Conservation (phyloP, 2,888 invertebrate genomes). For the Heteromyza rotundicornis region DNA sequence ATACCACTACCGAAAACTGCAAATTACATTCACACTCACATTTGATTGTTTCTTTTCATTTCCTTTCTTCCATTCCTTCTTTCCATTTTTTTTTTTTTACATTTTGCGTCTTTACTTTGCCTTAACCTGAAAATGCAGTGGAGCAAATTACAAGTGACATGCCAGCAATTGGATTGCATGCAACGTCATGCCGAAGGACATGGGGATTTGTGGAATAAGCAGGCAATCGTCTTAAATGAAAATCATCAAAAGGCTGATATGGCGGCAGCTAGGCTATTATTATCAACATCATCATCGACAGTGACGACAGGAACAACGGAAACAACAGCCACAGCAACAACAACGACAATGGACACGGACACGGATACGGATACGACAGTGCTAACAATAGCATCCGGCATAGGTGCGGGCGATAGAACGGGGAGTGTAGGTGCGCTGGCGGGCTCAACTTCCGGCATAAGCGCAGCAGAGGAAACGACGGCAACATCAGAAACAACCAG, state of each 20-base stretch:
- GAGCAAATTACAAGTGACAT: conserved; percentile 60
- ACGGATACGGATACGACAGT: conserved; percentile 32
- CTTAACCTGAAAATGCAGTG: conserved; percentile 43
- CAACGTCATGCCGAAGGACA: conserved; percentile 61
- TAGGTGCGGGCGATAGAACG: conserved; percentile 22
- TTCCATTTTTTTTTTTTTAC: conserved; percentile 26
- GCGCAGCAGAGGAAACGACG: conserved; percentile 23
- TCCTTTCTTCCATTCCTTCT: not conserved
- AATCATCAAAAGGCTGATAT: conserved; percentile 42
- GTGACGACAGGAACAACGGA: conserved; percentile 32
- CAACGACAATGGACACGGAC: conserved; percentile 24
- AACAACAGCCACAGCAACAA: conserved; percentile 22
- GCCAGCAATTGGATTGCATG: conserved; percentile 63
- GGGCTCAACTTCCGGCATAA: conserved; percentile 28
- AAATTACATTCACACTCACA: no score
- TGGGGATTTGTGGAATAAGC: conserved; percentile 62
- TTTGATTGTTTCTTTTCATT: not conserved
- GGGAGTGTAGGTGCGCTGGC: conserved; percentile 9
- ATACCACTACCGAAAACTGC: no score
- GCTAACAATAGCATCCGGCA: conserved; percentile 26
- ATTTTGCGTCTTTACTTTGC: conserved; percentile 37
- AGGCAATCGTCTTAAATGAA: conserved; percentile 60
- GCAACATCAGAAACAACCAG: conserved; percentile 20
- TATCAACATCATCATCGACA: conserved; percentile 35
- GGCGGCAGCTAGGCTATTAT: conserved; percentile 31